Conservation (phyloP, 2,113 vertebrate species). For the Ictalurus furcatus region DNA sequence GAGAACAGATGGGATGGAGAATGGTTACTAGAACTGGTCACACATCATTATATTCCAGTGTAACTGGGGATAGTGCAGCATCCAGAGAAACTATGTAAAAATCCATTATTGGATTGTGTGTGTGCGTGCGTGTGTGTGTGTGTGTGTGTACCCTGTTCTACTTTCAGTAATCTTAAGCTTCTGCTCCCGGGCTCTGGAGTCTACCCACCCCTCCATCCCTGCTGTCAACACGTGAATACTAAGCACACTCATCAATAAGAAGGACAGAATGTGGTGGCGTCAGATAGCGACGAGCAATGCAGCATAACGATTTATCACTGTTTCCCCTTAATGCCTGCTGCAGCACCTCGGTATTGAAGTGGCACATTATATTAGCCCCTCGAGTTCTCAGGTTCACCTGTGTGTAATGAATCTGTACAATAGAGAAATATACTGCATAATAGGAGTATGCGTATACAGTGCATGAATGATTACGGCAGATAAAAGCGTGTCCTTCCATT, state of each 20-base stretch:
- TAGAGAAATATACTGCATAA: neutral
- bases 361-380: conserved; percentile 23
- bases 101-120: conserved; percentile 7
- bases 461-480: neutral
- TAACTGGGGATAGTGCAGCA: neutral
- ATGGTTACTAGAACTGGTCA: neutral
- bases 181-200: neutral
- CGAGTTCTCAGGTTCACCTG: neutral
- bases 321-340: conserved; percentile 22
- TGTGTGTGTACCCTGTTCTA: neutral
- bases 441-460: neutral
- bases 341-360: conserved; percentile 39
- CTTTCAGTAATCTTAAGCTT: conserved; percentile 39
- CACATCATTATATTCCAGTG: neutral
- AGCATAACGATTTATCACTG: conserved; percentile 40
- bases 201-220: conserved; percentile 2
- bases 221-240: conserved; percentile 46
- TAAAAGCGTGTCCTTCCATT: neutral
- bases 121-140: conserved; percentile 5
- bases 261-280: conserved; percentile 31
- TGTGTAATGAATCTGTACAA: neutral
- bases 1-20: neutral
- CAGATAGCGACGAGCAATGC: conserved; percentile 39
- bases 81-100: conserved; percentile 2
- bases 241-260: conserved; percentile 48